Evolutionary conservation across 2,113 vertebrate genomes (phyloP).

Genomic region (Eretmochelys imbricata): DNA sequence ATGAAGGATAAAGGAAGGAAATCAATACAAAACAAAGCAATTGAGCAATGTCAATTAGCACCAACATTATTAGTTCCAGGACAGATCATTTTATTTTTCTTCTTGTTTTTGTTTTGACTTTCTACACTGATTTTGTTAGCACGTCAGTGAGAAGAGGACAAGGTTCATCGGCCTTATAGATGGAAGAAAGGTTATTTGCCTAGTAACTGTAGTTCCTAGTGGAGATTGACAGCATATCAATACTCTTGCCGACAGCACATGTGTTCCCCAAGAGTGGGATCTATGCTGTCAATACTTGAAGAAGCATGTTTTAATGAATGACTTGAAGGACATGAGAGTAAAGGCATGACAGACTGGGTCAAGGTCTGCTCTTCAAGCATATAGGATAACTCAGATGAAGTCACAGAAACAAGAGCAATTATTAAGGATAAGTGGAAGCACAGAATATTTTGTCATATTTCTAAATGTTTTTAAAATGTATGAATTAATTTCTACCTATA

Average conservation of each 20-base stretch:
- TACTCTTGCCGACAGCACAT: neutral
- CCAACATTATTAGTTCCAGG: neutral
- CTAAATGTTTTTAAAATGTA: neutral
- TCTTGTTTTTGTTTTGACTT: neutral
- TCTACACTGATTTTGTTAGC: neutral
- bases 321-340: neutral
- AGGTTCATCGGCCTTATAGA: neutral
- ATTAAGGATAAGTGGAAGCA: neutral
- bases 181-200: neutral
- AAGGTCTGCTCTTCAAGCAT: neutral
- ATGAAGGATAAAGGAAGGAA: neutral
- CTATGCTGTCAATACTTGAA: neutral
- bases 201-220: neutral
- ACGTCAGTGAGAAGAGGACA: neutral
- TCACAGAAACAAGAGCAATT: neutral
- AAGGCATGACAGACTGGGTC: neutral
- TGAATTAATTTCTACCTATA: neutral
- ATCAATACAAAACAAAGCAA: neutral
- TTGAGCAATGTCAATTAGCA: neutral
- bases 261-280: neutral
- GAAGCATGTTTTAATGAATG: neutral
- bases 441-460: neutral
- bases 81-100: neutral
- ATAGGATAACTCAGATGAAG: neutral
- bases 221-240: accelerated